phyloP scores from a whole-genome alignment of 2,797 vertebrate genomes.

The Ambastaia sidthimunki region DNA sequence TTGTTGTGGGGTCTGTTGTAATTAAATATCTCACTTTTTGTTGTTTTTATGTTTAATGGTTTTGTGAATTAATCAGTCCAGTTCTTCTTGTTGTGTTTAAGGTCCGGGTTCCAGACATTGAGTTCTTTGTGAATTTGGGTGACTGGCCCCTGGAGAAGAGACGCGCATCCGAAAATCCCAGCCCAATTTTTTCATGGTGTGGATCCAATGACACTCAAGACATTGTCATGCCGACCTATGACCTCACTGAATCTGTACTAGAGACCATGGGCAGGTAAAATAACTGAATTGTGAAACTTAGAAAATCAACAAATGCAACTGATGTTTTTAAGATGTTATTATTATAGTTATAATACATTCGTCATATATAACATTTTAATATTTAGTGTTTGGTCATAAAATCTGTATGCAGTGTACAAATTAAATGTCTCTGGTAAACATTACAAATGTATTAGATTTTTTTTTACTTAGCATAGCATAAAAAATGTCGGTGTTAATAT shows the following conservation, averaged over 20 bases:
- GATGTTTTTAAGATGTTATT: background rate
- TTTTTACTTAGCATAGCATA: no score
- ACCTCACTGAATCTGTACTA: constrained; percentile 94
- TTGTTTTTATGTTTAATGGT: background rate
- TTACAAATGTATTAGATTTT: no score
- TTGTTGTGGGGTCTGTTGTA: background rate
- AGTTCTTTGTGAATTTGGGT: constrained; percentile 97
- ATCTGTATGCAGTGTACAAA: no score
- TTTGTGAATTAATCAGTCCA: no score
- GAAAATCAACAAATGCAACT: background rate
- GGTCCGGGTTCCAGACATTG: constrained; percentile 91
- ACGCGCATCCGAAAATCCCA: constrained; percentile 79
- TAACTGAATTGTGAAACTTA: background rate
- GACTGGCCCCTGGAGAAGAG: constrained; percentile 98
- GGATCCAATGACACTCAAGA: constrained; percentile 93
- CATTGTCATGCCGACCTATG: constrained; percentile 98
- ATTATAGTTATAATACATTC: background rate
- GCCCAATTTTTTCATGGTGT: constrained; percentile 98
- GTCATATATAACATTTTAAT: background rate
- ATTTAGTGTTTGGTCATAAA: no score
- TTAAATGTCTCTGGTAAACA: no score
- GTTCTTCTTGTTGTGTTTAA: constrained; percentile 60
- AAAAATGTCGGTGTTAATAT: no score
- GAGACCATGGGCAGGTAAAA: constrained; percentile 97
- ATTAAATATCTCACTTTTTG: background rate